Base-by-base conservation (phyloP, 2,888 invertebrate species). In the Lithosia quadra region DNA sequence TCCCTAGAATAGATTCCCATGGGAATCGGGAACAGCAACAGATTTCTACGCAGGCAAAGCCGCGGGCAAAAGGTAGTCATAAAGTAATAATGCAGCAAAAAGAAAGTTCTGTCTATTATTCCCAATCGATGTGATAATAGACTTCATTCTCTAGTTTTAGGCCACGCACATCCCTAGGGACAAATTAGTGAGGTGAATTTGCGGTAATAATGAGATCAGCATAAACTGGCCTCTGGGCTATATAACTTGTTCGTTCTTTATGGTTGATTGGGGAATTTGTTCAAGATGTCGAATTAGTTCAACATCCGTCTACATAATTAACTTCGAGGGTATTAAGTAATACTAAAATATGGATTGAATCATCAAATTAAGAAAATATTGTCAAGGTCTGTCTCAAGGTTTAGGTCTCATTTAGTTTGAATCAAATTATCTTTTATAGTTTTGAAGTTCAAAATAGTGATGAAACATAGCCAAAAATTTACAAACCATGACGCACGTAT, bases 111-210 rank as follows among this genome's bases (percentile, higher is more conserved):
- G 21, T 15, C 36, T 22, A 39, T 36, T 22, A 39, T 5, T 34
- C 15, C 34, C 21, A 63, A 34, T 53, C 13, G 34, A 22, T 3
- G 8, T 22, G 11, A 55, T 34, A 55, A 55, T 22, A 15, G 34
- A 21, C 21, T 53, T 33, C 33, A 3, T 33, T 22, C 33, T 36
- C 59, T 36, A 39, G 36, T 33, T 13, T 33, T n/a, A 21, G 53
- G 34, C 4, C 21, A 22, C 28, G 55, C 21, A 60, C 28, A 59
- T 66, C 74, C 56, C 60, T 59, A n/a, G 18, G 65, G 75, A 73
- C 59, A 60, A 39, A 71, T 76, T 72, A 64, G 10, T 15, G 57
- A 59, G 11, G 10, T 24, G n/a, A 57, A 68, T 58, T 49, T 60
- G 28, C 18, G 28, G 18, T 21, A 21, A 61, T 63, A 56, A 67